These are phyloP conservation scores for Antennarius striatus DNA, from an alignment of 2,113 vertebrate species.

Conservation along the genomic window DNA sequence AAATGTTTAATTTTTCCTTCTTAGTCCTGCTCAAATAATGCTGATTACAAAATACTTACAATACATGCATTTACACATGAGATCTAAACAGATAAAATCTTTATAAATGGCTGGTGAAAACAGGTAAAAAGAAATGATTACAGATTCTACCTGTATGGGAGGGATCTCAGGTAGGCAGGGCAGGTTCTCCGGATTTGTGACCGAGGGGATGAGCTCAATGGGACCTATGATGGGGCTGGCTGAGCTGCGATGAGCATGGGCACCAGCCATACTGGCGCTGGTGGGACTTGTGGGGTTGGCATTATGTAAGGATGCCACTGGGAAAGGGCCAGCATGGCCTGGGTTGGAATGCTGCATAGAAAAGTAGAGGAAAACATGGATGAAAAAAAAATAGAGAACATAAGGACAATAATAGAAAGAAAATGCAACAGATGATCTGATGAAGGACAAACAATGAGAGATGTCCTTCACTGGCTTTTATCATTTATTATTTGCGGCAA, in stretches of 20 bases:
- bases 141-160: constrained; percentile 89
- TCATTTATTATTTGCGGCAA: constrained; percentile 19
- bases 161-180: constrained; percentile 97
- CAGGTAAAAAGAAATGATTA: not conserved
- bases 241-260: constrained; percentile 89
- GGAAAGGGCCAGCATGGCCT: constrained; percentile 95
- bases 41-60: not conserved
- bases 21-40: not conserved
- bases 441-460: constrained; percentile 1
- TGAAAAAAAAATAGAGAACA: not conserved
- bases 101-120: not conserved
- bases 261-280: constrained; percentile 93
- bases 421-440: not conserved
- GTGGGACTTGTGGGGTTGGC: constrained; percentile 97
- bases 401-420: not conserved
- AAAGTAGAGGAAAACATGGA: constrained; percentile 23
- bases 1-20: not conserved
- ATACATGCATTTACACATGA: not conserved
- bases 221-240: constrained; percentile 91
- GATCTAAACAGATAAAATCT: too few species aligned
- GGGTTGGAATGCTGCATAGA: constrained; percentile 93
- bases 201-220: constrained; percentile 96
- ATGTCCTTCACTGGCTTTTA: constrained; percentile 10
- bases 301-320: constrained; percentile 94
- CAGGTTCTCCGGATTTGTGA: constrained; percentile 98